A percentile compares a stretch with the other conserved stretches of the same genome.
phyloP scores from a whole-genome alignment of 2,888 invertebrate genomes.

The Drosophila antonietae region DNA sequence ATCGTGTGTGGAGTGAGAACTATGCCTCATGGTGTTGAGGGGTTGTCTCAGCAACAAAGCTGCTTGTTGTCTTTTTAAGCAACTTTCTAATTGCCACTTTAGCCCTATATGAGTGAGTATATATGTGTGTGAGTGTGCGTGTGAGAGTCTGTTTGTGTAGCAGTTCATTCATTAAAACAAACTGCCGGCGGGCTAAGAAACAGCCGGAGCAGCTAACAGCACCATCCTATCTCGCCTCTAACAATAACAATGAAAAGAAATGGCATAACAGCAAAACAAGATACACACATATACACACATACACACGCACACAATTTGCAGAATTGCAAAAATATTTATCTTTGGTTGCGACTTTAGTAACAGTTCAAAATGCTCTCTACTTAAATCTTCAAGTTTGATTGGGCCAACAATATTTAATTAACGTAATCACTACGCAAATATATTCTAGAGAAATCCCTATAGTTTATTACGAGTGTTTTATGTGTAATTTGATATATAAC shows the following conservation, averaged over 20 bases:
- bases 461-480: too few species aligned
- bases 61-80: constrained; percentile 62
- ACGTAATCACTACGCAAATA: not conserved
- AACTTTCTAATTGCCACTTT: constrained; percentile 78
- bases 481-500: too few species aligned
- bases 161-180: constrained; percentile 74
- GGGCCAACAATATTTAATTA: not conserved
- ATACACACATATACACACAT: constrained; percentile 11
- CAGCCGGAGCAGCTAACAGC: constrained; percentile 43
- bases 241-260: constrained; percentile 69
- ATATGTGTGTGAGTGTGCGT: not conserved
- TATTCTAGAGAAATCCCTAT: too few species aligned
- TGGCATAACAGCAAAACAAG: constrained; percentile 52
- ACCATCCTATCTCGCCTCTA: constrained; percentile 40
- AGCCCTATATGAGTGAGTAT: constrained; percentile 33
- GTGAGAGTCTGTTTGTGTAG: constrained; percentile 34
- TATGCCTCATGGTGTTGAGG: constrained; percentile 3
- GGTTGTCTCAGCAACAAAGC: constrained; percentile 46
- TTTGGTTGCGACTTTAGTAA: constrained; percentile 19
- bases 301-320: constrained; percentile 29
- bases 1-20: not conserved
- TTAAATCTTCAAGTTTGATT: not conserved
- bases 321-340: constrained; percentile 40
- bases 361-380: constrained; percentile 31
- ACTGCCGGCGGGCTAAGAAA: constrained; percentile 67